phyloP scores from a whole-genome alignment of 2,797 vertebrate species.

The Myioborus miniatus region DNA sequence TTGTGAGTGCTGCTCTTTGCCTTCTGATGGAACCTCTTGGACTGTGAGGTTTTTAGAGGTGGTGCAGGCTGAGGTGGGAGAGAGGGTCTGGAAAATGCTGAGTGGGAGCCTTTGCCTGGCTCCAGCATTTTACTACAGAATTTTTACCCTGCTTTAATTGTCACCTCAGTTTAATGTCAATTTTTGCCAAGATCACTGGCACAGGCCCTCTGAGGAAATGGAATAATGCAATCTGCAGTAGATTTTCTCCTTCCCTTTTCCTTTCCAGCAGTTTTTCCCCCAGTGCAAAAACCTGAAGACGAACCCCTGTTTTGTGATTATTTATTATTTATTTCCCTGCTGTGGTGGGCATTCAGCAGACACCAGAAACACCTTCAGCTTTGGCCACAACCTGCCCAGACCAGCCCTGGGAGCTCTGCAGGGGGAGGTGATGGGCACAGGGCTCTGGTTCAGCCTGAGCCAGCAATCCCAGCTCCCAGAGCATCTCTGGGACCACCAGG shows the following conservation, averaged over 20 bases:
- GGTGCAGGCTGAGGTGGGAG: background rate
- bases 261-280: background rate
- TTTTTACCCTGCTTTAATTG: background rate
- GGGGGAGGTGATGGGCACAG: background rate
- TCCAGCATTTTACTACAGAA: accelerated
- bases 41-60: background rate
- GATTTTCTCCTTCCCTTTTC: background rate
- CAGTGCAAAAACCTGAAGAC: background rate
- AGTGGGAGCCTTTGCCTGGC: background rate
- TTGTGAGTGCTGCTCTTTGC: background rate
- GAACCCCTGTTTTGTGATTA: background rate
- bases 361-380: background rate
- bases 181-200: accelerated
- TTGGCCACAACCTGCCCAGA: background rate
- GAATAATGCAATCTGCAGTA: background rate
- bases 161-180: background rate
- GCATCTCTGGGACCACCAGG: background rate
- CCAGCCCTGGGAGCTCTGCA: background rate
- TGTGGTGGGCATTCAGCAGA: accelerated
- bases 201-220: background rate
- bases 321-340: background rate
- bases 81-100: background rate
- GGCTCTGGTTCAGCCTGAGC: background rate
- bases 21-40: background rate
- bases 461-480: background rate